These are phyloP conservation scores for Botrylloides violaceus DNA, from an alignment of 23 tunicate species.

Conservation along the genomic window DNA sequence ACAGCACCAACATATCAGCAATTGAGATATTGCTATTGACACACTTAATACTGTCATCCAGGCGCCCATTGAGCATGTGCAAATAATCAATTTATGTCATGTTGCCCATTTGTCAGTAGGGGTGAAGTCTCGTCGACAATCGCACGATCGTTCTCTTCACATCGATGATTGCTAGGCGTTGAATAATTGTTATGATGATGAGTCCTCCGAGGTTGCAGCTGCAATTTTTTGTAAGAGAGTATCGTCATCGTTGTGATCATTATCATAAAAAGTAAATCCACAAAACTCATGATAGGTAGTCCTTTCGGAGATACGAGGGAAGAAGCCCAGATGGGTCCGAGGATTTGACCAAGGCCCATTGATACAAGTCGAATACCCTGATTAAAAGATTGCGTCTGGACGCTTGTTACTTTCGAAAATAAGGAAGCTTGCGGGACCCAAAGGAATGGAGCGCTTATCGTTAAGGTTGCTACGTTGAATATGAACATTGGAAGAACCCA, in stretches of 20 bases:
- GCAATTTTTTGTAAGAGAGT: constrained; percentile 13
- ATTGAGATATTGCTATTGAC: too few species aligned
- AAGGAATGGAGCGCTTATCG: background rate
- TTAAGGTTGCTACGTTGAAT: background rate
- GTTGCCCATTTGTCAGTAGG: too few species aligned
- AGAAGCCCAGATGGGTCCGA: constrained; percentile 24
- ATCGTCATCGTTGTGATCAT: background rate
- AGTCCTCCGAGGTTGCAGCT: background rate
- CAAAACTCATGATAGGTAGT: constrained; percentile 13
- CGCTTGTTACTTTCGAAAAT: constrained; percentile 25
- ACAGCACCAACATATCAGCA: too few species aligned
- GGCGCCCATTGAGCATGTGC: too few species aligned
- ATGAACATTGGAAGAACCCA: constrained; percentile 19
- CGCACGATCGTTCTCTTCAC: background rate
- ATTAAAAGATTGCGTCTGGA: constrained; percentile 17
- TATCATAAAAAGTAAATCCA: background rate
- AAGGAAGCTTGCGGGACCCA: constrained; percentile 25
- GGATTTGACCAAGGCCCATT: constrained; percentile 22
- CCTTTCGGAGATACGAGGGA: background rate
- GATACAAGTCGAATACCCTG: constrained; percentile 7
- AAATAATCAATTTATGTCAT: too few species aligned
- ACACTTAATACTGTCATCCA: too few species aligned
- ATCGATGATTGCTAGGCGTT: background rate
- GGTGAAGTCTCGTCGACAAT: constrained; percentile 5
- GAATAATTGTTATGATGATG: background rate